Evolutionary conservation across 2,113 vertebrate genomes (phyloP).

Genomic region (Pachyramphus minor): DNA sequence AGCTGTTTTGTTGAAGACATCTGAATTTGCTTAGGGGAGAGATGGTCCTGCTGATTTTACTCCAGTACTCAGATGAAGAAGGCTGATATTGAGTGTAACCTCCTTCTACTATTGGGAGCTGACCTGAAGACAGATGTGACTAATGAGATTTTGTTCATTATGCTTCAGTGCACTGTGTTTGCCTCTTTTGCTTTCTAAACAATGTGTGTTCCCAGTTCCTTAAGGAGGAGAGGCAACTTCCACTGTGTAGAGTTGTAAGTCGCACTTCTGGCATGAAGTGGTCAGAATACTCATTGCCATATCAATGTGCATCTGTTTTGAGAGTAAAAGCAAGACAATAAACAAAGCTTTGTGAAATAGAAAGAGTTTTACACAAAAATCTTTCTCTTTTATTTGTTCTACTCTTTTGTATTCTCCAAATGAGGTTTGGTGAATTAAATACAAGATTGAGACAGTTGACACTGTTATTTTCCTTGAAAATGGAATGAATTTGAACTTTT

Average conservation of each 20-base stretch:
- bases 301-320: neutral
- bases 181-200: neutral
- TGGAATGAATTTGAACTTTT: neutral
- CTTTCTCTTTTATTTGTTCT: neutral
- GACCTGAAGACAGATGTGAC: conserved; percentile 19
- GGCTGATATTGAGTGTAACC: neutral
- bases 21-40: neutral
- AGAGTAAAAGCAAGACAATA: neutral
- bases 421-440: neutral
- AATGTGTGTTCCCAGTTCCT: neutral
- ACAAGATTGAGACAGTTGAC: neutral
- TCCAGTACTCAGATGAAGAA: neutral
- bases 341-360: neutral
- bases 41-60: neutral
- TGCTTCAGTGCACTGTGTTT: neutral
- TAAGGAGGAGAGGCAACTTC: neutral
- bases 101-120: neutral
- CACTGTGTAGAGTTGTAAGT: neutral
- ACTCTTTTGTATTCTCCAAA: neutral
- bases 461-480: neutral
- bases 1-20: neutral
- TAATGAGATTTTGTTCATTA: neutral
- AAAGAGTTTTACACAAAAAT: neutral
- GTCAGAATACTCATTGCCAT: neutral
- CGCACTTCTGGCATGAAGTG: neutral